These are phyloP conservation scores for Sylvietta virens DNA, from an alignment of 2,113 vertebrate species.

Conservation along the genomic window DNA sequence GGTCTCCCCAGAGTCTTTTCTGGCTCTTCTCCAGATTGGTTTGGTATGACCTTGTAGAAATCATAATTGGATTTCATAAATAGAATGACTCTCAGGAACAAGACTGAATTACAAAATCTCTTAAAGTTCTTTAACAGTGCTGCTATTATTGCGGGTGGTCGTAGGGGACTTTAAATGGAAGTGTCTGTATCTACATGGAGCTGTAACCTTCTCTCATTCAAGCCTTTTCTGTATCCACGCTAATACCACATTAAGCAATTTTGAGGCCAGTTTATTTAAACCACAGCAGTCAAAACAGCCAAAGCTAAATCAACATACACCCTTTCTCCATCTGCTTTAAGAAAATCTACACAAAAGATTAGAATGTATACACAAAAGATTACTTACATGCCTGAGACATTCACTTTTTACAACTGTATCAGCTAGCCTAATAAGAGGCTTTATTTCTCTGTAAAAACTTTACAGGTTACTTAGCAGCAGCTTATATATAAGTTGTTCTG, in stretches of 20 bases:
- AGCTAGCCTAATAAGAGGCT: not conserved
- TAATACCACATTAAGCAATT: not conserved
- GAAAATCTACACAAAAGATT: constrained; percentile 9
- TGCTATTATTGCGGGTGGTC: not conserved
- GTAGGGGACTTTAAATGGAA: not conserved
- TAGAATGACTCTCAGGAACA: not conserved
- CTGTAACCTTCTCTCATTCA: not conserved
- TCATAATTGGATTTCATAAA: not conserved
- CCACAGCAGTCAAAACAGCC: not conserved
- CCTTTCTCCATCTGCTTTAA: not conserved
- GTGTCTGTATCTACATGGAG: not conserved
- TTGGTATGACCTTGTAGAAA: not conserved
- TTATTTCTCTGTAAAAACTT: not conserved
- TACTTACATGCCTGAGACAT: not conserved
- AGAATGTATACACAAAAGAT: not conserved
- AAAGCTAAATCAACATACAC: not conserved
- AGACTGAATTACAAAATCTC: not conserved
- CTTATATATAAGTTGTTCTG: not conserved
- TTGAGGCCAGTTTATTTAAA: constrained; percentile 8
- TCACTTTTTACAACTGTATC: not conserved
- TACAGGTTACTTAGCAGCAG: not conserved
- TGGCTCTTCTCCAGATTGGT: not conserved
- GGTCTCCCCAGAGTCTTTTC: not conserved
- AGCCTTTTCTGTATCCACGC: not conserved
- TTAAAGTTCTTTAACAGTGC: not conserved